Evolutionary conservation across 2,888 invertebrate species (phyloP).

Genomic region (Lasioglossum vierecki): DNA sequence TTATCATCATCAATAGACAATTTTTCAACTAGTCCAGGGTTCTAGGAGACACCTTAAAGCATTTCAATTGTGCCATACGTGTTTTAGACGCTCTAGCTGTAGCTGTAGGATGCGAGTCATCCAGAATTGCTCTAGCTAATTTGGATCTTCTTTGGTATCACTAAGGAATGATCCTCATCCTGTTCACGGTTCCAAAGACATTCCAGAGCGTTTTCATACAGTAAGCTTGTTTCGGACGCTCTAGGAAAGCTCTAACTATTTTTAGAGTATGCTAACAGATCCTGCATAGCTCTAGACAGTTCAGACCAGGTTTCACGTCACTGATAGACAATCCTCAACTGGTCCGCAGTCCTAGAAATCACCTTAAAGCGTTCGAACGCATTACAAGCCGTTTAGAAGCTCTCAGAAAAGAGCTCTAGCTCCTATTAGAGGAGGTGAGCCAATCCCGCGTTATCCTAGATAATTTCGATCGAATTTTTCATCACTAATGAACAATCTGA

Average conservation of each 20-base stretch:
- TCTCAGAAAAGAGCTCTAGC: neutral
- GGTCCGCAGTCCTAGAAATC: neutral
- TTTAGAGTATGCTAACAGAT: neutral
- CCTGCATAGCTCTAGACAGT: neutral
- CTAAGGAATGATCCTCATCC: neutral
- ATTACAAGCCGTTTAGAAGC: neutral
- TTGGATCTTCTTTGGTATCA: neutral
- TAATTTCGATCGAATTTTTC: neutral
- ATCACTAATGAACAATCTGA: neutral
- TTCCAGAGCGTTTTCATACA: neutral
- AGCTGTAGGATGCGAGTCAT: neutral
- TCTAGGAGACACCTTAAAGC: neutral
- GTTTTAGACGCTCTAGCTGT: neutral
- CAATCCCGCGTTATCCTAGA: conserved; percentile 8
- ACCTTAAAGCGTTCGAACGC: neutral
- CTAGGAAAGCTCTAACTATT: neutral
- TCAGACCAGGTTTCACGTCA: neutral
- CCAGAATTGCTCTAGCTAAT: neutral
- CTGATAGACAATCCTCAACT: neutral
- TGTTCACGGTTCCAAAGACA: neutral
- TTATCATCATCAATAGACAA: neutral
- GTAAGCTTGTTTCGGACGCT: neutral
- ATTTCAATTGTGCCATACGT: neutral
- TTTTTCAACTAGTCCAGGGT: neutral
- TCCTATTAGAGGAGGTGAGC: neutral